Evolutionary conservation across 1,140 invertebrate species (phyloP), one percentile per base, ranked within the genome.

Genomic region (Arion vulgaris): DNA sequence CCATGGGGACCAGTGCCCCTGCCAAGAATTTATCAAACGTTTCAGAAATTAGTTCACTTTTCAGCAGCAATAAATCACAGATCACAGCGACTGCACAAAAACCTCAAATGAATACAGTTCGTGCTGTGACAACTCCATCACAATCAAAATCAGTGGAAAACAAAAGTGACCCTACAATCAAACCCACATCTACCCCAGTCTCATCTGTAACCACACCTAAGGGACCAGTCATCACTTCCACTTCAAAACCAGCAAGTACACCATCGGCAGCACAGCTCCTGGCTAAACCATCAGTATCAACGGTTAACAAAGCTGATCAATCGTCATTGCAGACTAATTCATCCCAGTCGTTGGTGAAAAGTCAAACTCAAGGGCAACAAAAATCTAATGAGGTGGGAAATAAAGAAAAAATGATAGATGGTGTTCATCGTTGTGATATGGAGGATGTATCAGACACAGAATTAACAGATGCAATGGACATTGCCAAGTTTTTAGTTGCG

Each of bases 381-480:
- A 66, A 32, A 66, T 7, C 62, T 66, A 4, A 4, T 57, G 28
- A 66, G 2, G 62, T 66, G 4, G 28, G 28, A 66, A 66, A 28
- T 66, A 66, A 32, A 7, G 62, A n/a, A 15, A 28, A 66, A 66
- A 32, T 66, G 17, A 66, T 66, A 28, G 62, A 28, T 32, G 2
- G n/a, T 32, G 62, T 66, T 7, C 11, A 7, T 66, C n/a, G 2
- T 66, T 66, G 28, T 66, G 62, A 66, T 66, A 34, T 32, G n/a
- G 62, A 66, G 28, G 62, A 66, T 28, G 17, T 66, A 32, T 66
- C 62, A 66, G 62, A 66, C 32, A 66, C 62, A 66, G 62, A 66
- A 34, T 34, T 66, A 5, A 1, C 62, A 66, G 62, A 66, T 7
- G 9, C 28, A 7, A 32, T 32, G n/a, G 62, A 66, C 17, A 32